Conservation (phyloP, 2,113 vertebrate genomes). For the Gobiocypris rarus region DNA sequence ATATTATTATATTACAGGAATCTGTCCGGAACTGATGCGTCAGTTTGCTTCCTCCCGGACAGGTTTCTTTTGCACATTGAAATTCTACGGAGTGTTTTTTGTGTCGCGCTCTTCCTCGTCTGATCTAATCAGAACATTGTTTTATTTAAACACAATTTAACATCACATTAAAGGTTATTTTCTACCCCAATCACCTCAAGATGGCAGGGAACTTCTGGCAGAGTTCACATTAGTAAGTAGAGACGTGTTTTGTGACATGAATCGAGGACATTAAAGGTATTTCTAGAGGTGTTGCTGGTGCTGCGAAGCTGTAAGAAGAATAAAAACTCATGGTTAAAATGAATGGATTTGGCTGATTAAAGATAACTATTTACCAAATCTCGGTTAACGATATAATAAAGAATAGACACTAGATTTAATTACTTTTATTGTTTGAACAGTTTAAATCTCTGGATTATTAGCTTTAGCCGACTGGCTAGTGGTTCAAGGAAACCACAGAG, state of each 20-base stretch:
- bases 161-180: constrained; percentile 41
- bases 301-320: neutral
- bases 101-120: constrained; percentile 20
- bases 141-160: constrained; percentile 16
- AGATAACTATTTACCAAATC: neutral
- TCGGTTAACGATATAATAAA: neutral
- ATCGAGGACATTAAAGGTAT: neutral
- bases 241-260: neutral
- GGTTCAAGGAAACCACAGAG: neutral
- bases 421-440: neutral
- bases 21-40: constrained; percentile 24
- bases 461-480: constrained; percentile 19
- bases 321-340: neutral
- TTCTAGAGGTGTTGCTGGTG: neutral
- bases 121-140: neutral
- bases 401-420: neutral
- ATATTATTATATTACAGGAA: neutral
- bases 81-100: constrained; percentile 38
- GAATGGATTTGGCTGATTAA: neutral
- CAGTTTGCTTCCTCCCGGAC: constrained; percentile 16
- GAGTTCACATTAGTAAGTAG: constrained; percentile 82
- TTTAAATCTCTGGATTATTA: neutral
- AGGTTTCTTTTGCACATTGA: neutral
- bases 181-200: constrained; percentile 63
- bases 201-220: constrained; percentile 85